Percentiles rank a stretch among this genome's conserved stretches.
Conservation (phyloP, 2,888 invertebrate genomes). For the Crematogaster levior region DNA sequence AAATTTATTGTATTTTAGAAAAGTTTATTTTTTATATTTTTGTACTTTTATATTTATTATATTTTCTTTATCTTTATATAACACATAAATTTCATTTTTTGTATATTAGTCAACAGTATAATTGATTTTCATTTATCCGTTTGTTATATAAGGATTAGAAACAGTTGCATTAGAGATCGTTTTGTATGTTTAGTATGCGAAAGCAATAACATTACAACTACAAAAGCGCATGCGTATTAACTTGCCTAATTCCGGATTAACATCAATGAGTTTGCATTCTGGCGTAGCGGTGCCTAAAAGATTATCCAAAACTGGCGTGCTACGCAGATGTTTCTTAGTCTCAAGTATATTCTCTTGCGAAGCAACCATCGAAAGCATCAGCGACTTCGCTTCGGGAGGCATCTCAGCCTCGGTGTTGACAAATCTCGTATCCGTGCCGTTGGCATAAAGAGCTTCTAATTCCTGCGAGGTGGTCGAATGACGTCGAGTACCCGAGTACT, state of each 20-base stretch:
- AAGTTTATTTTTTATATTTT: background rate
- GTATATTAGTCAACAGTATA: background rate
- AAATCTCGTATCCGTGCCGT: constrained; percentile 60
- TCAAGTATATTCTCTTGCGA: constrained; percentile 80
- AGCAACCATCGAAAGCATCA: constrained; percentile 78
- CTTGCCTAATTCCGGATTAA: constrained; percentile 81
- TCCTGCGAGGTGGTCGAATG: constrained; percentile 71
- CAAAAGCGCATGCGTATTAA: constrained; percentile 77
- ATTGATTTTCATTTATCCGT: constrained; percentile 6
- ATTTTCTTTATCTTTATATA: background rate
- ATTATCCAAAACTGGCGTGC: constrained; percentile 81
- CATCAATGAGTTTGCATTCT: constrained; percentile 75
- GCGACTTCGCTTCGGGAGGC: constrained; percentile 70
- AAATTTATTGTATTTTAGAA: background rate
- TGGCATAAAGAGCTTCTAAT: constrained; percentile 63
- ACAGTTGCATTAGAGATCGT: background rate
- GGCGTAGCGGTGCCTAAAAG: constrained; percentile 79
- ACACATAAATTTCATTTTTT: background rate
- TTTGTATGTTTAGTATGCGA: background rate
- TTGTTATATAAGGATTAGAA: background rate
- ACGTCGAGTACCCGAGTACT: constrained; percentile 56
- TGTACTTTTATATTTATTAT: background rate
- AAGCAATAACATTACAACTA: background rate
- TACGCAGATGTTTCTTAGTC: constrained; percentile 80
- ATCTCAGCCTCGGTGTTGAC: constrained; percentile 70